Evolutionary conservation across 2,797 vertebrate species (phyloP), one percentile per base, ranked within the genome.

Genomic region (Gouania willdenowi): DNA sequence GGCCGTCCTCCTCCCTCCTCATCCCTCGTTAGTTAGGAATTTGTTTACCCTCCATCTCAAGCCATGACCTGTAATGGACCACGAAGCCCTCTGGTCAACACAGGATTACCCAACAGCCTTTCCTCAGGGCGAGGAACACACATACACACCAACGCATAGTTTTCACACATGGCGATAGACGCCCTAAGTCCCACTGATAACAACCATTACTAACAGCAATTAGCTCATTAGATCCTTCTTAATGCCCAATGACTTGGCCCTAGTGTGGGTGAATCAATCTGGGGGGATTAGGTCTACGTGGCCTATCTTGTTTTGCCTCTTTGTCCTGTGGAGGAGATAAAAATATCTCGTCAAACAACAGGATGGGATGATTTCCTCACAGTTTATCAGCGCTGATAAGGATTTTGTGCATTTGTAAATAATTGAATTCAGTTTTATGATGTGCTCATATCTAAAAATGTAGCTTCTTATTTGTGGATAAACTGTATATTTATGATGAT

Each of bases 71-170:
- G 73, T 82, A 84, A 85, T 86, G 81, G 82, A 75, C 70, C 71
- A 77, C 60, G 62, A 79, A 88, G 78, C 80, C 85, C 77, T 83
- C 78, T 73, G 83, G 84, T 86, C 82, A 88, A 88, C 82, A 88
- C 10, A 26, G 82, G 84, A 86, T 87, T 87, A 88, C 69, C 77
- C 71, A 62, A 74, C 63, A 81, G 68, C 72, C 57, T 74, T 54
- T 72, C 66, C 64, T 68, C 33, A 41, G 60, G 71, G 59, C 24
- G 18, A 71, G 41, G 73, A 54, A 41, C 39, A 41, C 55, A 40
- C 54, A 50, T 41, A 29, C 49, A 50, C 49, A 50, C 29, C n/a
- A n/a, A 26, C 18, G 27, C 48, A 47, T 47, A 37, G 4, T 28
- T 63, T 38, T 44, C 60, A 45, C 59, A 46, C 53, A 41, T 16